Conservation (phyloP, 2,113 vertebrate genomes). For the Poicephalus gulielmi region DNA sequence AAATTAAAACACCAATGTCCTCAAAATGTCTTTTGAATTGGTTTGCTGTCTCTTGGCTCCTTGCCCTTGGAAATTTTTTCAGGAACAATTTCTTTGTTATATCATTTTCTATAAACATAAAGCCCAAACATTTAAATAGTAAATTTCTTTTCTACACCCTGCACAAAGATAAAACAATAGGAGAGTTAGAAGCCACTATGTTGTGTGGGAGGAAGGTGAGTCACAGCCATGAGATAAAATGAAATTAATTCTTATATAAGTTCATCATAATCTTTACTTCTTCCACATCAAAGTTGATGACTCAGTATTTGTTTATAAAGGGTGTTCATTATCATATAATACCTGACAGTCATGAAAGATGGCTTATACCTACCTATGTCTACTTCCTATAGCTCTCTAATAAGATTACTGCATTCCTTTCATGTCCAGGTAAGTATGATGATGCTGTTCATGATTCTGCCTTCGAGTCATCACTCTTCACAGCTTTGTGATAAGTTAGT, state of each 20-base stretch:
- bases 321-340: neutral
- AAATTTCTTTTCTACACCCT: neutral
- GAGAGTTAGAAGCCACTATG: neutral
- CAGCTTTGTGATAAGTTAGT: neutral
- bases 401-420: neutral
- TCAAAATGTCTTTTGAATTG: neutral
- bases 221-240: slow-evolving; percentile 16
- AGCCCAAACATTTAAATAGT: neutral
- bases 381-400: neutral
- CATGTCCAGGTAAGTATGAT: neutral
- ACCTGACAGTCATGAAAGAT: neutral
- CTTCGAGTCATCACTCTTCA: neutral
- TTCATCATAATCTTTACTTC: neutral
- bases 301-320: slow-evolving; percentile 22
- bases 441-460: neutral
- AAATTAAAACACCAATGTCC: neutral
- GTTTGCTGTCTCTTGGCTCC: neutral
- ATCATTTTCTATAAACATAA: slow-evolving; percentile 14
- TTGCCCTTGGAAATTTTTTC: neutral
- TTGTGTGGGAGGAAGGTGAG: slow-evolving; percentile 22
- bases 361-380: neutral
- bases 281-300: neutral
- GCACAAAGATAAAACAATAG: neutral
- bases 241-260: slow-evolving; percentile 3
- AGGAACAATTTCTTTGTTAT: neutral